Conservation (phyloP, 2,888 invertebrate species). For the Eutolmus rufibarbis region DNA sequence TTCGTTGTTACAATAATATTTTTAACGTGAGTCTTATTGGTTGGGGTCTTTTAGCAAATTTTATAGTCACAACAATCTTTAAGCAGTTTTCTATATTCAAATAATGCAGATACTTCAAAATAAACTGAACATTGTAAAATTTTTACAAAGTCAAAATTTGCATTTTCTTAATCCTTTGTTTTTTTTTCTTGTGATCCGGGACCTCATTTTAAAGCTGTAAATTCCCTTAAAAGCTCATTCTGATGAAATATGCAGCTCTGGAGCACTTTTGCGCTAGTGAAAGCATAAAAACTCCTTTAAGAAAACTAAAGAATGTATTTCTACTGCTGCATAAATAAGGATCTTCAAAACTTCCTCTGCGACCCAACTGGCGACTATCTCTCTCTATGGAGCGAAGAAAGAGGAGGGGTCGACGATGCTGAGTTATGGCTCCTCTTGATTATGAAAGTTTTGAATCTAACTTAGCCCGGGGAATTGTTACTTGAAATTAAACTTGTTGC, state of each 20-base stretch:
- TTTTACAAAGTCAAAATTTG: neutral
- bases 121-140: neutral
- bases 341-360: neutral
- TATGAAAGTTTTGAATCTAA: neutral
- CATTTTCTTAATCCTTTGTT: neutral
- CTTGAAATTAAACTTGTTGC: conserved; percentile 10
- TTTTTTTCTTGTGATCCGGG: neutral
- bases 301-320: neutral
- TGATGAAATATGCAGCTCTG: neutral
- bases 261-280: neutral
- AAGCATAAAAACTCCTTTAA: neutral
- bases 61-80: neutral
- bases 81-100: neutral
- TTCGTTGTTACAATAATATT: too few species aligned
- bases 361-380: neutral
- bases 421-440: neutral
- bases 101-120: neutral
- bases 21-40: too few species aligned
- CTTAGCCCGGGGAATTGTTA: neutral
- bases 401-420: neutral
- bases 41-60: too few species aligned
- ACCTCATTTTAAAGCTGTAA: neutral
- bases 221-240: neutral
- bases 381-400: neutral
- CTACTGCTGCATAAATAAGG: neutral